Conservation (phyloP, 2,888 invertebrate genomes). For the Cremastobaeus sp. region DNA sequence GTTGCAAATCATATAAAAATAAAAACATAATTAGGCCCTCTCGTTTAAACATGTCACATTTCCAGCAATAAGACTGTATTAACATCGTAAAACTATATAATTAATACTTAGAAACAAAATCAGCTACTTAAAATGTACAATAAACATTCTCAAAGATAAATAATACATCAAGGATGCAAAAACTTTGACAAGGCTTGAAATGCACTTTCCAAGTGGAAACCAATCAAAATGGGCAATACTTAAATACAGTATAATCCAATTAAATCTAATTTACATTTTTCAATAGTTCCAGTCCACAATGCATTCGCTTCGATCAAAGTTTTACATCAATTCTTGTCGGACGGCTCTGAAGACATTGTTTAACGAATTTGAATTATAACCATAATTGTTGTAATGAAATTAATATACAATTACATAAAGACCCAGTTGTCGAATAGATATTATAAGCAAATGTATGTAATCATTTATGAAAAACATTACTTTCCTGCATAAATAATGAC, state of each 20-base stretch:
- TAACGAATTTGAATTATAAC: conserved; percentile 10
- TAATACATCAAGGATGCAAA: background rate
- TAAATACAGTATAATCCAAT: too few relatives aligned
- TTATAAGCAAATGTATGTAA: too few relatives aligned
- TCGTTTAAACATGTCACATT: conserved; percentile 11
- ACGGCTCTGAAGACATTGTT: conserved; percentile 10
- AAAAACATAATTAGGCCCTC: conserved; percentile 38
- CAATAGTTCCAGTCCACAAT: too few relatives aligned
- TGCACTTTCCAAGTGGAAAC: too few relatives aligned
- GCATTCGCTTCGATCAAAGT: background rate
- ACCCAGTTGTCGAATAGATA: too few relatives aligned
- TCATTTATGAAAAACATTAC: too few relatives aligned
- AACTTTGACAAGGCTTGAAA: too few relatives aligned
- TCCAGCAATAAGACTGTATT: conserved; percentile 32
- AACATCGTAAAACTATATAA: conserved; percentile 11
- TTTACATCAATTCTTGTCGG: conserved; percentile 2
- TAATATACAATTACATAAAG: too few relatives aligned
- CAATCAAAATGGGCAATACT: too few relatives aligned
- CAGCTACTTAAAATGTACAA: conserved; percentile 25
- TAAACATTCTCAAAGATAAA: conserved; percentile 6
- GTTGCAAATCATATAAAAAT: conserved; percentile 20
- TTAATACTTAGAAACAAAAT: conserved; percentile 29
- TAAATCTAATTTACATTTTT: background rate
- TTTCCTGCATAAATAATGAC: too few relatives aligned
- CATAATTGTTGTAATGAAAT: background rate